These are phyloP conservation scores for Atethmia centrago DNA, from an alignment of 2,888 invertebrate species.

Conservation along the genomic window DNA sequence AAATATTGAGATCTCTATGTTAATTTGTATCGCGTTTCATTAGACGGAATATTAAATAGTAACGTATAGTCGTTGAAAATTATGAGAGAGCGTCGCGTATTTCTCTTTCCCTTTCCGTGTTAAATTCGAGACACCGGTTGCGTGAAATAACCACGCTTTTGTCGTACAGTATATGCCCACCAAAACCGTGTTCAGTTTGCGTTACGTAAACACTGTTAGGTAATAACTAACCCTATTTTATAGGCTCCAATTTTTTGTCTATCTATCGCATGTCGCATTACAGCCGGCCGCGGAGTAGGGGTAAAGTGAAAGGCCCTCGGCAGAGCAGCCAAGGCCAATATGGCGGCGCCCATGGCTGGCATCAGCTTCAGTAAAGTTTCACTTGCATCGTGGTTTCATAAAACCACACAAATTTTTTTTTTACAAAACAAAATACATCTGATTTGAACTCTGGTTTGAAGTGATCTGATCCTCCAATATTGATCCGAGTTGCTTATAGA, in stretches of 20 bases:
- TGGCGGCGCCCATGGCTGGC: no score
- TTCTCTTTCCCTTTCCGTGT: background rate
- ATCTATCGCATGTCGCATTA: no score
- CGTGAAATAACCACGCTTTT: background rate
- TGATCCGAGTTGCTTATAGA: background rate
- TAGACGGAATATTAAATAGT: constrained; percentile 18
- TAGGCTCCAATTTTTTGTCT: no score
- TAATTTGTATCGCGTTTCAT: constrained; percentile 4
- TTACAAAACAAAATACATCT: background rate
- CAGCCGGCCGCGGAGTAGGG: no score
- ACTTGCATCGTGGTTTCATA: no score
- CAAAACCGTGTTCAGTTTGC: background rate
- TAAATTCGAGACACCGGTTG: background rate
- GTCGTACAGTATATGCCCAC: background rate
- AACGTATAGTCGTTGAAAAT: constrained; percentile 4
- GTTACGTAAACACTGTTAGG: background rate
- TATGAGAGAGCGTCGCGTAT: background rate
- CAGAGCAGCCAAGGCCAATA: no score
- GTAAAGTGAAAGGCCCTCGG: no score
- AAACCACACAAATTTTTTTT: no score
- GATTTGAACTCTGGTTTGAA: background rate
- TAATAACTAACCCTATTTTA: background rate
- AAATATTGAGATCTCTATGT: constrained; percentile 45
- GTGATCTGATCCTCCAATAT: background rate
- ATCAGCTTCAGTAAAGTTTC: no score